Evolutionary conservation across 2,888 invertebrate genomes (phyloP).

Genomic region (Cephus rjabovi): DNA sequence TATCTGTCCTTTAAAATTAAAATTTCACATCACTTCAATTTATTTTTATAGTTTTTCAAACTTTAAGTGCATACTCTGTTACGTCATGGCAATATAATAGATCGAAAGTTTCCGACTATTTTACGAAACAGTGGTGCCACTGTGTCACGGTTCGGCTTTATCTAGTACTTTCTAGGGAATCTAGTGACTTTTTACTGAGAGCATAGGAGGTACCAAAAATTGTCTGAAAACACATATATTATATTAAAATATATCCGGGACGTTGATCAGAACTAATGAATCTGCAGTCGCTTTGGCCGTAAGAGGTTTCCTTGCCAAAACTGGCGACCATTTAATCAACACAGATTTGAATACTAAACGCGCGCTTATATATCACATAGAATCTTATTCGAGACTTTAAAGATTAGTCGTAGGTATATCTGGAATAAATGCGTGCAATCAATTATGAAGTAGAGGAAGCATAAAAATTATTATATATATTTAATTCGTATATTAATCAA

Average conservation of each 20-base stretch:
- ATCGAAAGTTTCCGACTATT: not conserved
- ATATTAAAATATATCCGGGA: too few species aligned
- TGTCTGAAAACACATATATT: not conserved
- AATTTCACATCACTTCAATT: too few species aligned
- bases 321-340: too few species aligned
- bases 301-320: not conserved
- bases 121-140: not conserved
- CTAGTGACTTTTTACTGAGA: not conserved
- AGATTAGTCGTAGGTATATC: too few species aligned
- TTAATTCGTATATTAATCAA: too few species aligned
- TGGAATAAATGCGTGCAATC: not conserved
- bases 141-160: not conserved
- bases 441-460: not conserved
- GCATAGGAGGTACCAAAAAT: not conserved
- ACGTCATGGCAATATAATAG: not conserved
- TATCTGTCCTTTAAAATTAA: too few species aligned
- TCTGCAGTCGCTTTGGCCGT: not conserved
- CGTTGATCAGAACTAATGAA: not conserved
- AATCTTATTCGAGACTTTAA: not conserved
- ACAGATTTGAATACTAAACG: not conserved
- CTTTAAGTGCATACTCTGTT: too few species aligned
- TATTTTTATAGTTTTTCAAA: too few species aligned
- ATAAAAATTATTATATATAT: not conserved
- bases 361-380: not conserved
- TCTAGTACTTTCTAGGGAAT: not conserved